Evolutionary conservation across 2,113 vertebrate species (phyloP), one percentile per base, ranked within the genome.

Genomic region (Apaloderma vittatum): DNA sequence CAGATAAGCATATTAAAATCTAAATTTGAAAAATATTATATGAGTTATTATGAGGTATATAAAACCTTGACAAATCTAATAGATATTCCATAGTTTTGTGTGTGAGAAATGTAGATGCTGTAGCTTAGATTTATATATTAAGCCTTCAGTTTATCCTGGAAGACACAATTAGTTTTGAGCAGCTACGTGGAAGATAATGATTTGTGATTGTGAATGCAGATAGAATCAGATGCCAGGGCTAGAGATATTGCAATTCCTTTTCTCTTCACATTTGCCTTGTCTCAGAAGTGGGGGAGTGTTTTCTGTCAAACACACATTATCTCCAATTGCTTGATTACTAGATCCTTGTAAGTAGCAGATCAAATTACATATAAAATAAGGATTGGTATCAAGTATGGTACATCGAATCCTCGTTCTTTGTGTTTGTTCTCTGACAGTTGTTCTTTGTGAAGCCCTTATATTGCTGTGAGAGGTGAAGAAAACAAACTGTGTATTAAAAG

Each of bases 141-240:
- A 65, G 37, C 24, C 32, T 88, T 86, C 72, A 59, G 0, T 70
- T 92, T 90, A 51, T 90, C 23, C 36, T 78, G 23, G 29, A 86
- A 54, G 19, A 87, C 57, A 65, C n/a, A 84, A 61, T 72, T 92
- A 81, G 34, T 78, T 97, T 93, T 81, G 49, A 94, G 84, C 40
- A 84, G 34, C 12, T 92, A 84, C 34, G 49, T 34, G 12, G 52
- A 81, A 91, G 89, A 81, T 85, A 91, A 83, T 73, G 30, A 57
- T 81, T 84, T 87, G 40, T 61, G 57, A 34, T 45, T 57, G 72
- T 75, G 72, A 91, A 68, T 63, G 19, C 22, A 87, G 52, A 79
- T 8, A 91, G 71, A 94, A 48, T 79, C 43, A 77, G 49, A 76
- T 86, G 26, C 22, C 51, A 90, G 29, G 22, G 19, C 59, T 65